Conservation (phyloP, 2,888 invertebrate species). For the Prosopocoilus inquinatus region DNA sequence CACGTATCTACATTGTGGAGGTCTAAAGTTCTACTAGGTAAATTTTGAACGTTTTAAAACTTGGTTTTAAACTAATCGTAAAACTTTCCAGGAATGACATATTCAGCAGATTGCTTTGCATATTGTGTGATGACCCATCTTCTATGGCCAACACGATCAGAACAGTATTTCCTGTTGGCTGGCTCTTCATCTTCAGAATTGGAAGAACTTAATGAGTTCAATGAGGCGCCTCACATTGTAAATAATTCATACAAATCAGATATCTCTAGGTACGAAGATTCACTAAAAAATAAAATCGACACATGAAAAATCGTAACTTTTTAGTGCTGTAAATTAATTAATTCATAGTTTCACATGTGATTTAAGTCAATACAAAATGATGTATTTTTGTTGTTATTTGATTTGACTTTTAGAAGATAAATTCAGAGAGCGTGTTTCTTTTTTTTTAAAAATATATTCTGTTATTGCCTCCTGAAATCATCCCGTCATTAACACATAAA, state of each 20-base stretch:
- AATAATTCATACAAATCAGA: constrained; percentile 55
- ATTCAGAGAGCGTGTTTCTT: too few relatives aligned
- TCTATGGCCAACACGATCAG: constrained; percentile 92
- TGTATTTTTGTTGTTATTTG: too few relatives aligned
- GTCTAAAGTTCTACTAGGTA: constrained; percentile 89
- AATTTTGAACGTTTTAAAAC: constrained; percentile 30
- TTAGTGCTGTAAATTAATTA: not conserved
- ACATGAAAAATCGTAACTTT: constrained; percentile 19
- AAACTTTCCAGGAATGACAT: constrained; percentile 75
- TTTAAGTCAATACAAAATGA: too few relatives aligned
- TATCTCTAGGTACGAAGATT: constrained; percentile 42
- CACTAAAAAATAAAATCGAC: constrained; percentile 34
- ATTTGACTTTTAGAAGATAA: too few relatives aligned
- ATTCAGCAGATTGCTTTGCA: constrained; percentile 92
- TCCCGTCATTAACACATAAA: too few relatives aligned
- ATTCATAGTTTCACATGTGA: too few relatives aligned
- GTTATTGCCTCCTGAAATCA: too few relatives aligned
- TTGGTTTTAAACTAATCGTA: not conserved
- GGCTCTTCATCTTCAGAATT: constrained; percentile 68
- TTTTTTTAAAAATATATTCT: too few relatives aligned
- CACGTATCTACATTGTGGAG: constrained; percentile 95
- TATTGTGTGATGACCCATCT: constrained; percentile 94
- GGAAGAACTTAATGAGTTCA: constrained; percentile 87
- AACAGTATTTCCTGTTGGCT: constrained; percentile 84
- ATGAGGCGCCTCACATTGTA: constrained; percentile 85